phyloP scores from a whole-genome alignment of 2,888 invertebrate species.

The Andrena camellia region DNA sequence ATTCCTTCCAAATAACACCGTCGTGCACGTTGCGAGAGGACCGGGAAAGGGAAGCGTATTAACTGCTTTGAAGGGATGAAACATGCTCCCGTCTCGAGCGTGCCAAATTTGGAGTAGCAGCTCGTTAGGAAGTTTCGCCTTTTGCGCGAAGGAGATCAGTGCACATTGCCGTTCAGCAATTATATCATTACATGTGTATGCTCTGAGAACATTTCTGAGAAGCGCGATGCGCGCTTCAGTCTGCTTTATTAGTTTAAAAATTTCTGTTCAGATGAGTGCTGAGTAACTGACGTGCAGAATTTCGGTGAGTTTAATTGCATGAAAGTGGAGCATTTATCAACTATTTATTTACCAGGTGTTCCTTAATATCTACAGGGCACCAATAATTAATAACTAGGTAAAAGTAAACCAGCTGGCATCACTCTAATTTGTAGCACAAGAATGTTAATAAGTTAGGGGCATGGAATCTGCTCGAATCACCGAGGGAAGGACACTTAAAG shows the following conservation, averaged over 20 bases:
- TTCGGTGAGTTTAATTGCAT: no score
- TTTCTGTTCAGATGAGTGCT: background rate
- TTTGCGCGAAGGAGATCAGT: background rate
- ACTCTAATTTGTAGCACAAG: no score
- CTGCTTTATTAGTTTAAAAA: background rate
- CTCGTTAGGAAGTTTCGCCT: slow-evolving; percentile 10
- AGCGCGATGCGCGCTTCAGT: background rate
- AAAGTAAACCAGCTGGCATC: no score
- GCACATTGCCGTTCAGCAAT: background rate
- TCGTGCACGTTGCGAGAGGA: background rate
- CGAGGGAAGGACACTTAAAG: background rate
- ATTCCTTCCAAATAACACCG: background rate
- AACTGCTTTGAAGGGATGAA: background rate
- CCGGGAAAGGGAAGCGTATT: background rate
- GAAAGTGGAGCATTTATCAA: no score
- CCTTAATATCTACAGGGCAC: no score
- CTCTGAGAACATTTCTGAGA: background rate
- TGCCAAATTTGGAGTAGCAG: slow-evolving; percentile 25
- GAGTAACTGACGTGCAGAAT: no score
- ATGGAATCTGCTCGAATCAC: background rate
- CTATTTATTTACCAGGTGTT: no score
- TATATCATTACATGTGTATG: background rate
- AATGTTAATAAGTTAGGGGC: background rate
- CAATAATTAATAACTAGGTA: no score
- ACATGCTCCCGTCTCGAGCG: slow-evolving; percentile 7